Conservation (phyloP, 2,888 invertebrate species). For the Chydorus sphaericus region DNA sequence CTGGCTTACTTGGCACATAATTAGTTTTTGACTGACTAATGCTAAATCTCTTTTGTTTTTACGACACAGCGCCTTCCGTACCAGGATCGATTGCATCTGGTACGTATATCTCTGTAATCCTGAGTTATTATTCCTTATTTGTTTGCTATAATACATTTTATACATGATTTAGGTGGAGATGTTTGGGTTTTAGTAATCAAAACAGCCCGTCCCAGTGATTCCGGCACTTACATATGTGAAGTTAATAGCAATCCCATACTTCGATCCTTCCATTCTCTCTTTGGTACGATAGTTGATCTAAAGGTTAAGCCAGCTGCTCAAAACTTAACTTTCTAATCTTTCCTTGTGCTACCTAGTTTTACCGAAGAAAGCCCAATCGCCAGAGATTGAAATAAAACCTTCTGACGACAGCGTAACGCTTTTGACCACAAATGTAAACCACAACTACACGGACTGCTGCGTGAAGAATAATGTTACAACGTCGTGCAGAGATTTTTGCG, state of each 20-base stretch:
- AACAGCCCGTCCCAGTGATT: conserved; percentile 48
- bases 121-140: neutral
- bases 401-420: too few species aligned
- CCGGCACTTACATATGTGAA: conserved; percentile 68
- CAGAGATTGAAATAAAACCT: neutral
- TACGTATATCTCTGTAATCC: neutral
- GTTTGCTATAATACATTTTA: neutral
- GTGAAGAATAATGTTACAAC: conserved; percentile 49
- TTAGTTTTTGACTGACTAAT: too few species aligned
- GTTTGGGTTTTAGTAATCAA: conserved; percentile 73
- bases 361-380: conserved; percentile 4
- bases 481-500: conserved; percentile 64
- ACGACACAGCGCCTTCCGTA: neutral
- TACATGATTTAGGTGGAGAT: conserved; percentile 46
- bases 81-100: neutral
- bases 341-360: neutral
- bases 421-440: conserved; percentile 25
- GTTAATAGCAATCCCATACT: conserved; percentile 64
- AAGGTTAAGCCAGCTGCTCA: neutral
- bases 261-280: conserved; percentile 60
- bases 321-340: neutral
- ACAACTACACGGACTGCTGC: conserved; percentile 73
- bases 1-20: too few species aligned
- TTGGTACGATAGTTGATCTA: conserved; percentile 36
- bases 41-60: too few species aligned